Base-by-base conservation (phyloP, 2,888 invertebrate genomes). In the Dryobota labecula region DNA sequence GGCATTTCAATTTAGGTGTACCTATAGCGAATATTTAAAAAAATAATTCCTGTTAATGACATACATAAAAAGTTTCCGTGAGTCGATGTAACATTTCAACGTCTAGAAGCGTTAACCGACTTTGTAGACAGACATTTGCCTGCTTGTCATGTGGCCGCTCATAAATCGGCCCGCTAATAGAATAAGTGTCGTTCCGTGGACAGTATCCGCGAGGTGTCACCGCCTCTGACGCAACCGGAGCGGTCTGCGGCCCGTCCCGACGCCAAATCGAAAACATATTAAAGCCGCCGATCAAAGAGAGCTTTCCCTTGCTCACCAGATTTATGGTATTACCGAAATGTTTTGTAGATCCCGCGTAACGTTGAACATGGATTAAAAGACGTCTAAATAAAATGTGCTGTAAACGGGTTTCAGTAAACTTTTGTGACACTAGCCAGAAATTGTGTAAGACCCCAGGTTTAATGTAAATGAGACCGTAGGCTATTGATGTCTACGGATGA, bases 221-320 rank as follows among this genome's bases (percentile, higher is more conserved):
- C 79, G 82, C 78, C 79, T 72, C 87, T 94, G 94, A 94, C 95
- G 95, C 90, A 93, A 93, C 85, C 80, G 80, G 87, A 84, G 82
- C 90, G 86, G 93, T 93, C 94, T 94, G 93, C 90, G 84, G 85
- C 80, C 87, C 87, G 91, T 93, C 94, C 89, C 90, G 91, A 90
- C 91, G 92, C 90, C 90, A 91, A 92, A 94, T 94, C 88, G 91
- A 92, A 94, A 93, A 93, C 93, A 92, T 90, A 94, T 95, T 92
- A 94, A 93, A 90, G 87, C 91, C 90, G 80, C 92, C 90, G 94
- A 95, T 95, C 94, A 94, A 94, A 95, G 94, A 94, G 94, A 93
- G 90, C 86, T 92, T 90, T 92, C 89, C 91, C 90, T 89, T 86
- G 86, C 84, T 76, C 80, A 73, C 73, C 83, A 84, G 89, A 91